A percentile compares a stretch with the other conserved stretches of the same genome.
Conservation (phyloP, 2,888 invertebrate species). For the Caenorhabditis wallacei region DNA sequence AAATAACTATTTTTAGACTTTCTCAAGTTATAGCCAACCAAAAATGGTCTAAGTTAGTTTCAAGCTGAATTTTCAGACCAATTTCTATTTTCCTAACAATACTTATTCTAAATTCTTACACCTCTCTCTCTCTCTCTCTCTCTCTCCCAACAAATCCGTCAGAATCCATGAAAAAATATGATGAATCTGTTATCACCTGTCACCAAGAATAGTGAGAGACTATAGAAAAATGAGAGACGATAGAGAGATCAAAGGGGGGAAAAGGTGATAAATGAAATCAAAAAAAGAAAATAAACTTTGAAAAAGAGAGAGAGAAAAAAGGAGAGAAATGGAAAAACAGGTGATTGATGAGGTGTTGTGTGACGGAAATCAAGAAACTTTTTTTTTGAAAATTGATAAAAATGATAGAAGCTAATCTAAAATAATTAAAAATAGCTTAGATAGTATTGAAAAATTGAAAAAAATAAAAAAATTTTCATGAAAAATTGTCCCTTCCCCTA, state of each 20-base stretch:
- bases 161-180: neutral
- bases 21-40: too few species aligned
- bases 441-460: too few species aligned
- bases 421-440: too few species aligned
- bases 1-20: too few species aligned
- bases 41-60: too few species aligned
- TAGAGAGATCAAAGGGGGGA: neutral
- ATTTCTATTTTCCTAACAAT: too few species aligned
- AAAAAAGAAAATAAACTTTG: neutral
- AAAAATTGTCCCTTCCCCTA: too few species aligned
- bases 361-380: constrained; percentile 2
- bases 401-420: neutral
- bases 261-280: constrained; percentile 16
- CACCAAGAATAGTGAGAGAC: neutral
- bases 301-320: constrained; percentile 8
- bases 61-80: too few species aligned
- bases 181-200: constrained; percentile 25
- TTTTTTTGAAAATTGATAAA: neutral
- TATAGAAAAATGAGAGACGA: neutral
- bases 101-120: too few species aligned
- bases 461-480: too few species aligned
- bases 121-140: too few species aligned
- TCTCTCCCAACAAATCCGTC: neutral
- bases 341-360: constrained; percentile 28
- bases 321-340: constrained; percentile 26